Evolutionary conservation across 2,888 invertebrate genomes (phyloP).

Genomic region (Amblyjoppa proteus): DNA sequence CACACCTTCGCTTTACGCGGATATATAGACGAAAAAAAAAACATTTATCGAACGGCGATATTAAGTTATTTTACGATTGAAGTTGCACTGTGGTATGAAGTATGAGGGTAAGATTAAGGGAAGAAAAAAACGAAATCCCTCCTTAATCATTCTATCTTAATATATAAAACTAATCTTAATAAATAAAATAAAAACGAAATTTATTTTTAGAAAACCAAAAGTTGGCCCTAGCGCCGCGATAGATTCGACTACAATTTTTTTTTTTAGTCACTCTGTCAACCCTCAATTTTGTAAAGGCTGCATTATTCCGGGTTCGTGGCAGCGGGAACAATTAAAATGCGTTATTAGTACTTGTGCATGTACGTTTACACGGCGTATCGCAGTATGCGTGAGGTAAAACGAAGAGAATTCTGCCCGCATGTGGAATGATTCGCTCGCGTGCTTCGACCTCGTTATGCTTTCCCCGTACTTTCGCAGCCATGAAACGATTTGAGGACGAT

Average conservation of each 20-base stretch:
- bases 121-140: neutral
- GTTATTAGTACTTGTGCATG: constrained; percentile 39
- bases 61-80: neutral
- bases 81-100: neutral
- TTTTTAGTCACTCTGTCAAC: neutral
- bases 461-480: constrained; percentile 71
- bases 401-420: constrained; percentile 24
- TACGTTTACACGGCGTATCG: constrained; percentile 11
- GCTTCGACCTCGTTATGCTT: constrained; percentile 71
- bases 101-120: neutral
- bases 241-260: neutral
- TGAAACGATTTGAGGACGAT: constrained; percentile 59
- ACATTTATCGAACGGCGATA: neutral
- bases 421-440: constrained; percentile 72
- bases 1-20: neutral
- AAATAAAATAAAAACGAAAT: neutral
- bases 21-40: neutral
- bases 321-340: constrained; percentile 72
- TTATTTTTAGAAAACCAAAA: neutral
- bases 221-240: neutral
- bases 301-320: constrained; percentile 39
- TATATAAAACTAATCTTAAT: neutral
- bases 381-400: constrained; percentile 15
- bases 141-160: neutral
- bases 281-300: constrained; percentile 5